Evolutionary conservation across 2,888 invertebrate genomes (phyloP), one percentile per base, ranked within the genome.

Genomic region (Spicauda simplicius): DNA sequence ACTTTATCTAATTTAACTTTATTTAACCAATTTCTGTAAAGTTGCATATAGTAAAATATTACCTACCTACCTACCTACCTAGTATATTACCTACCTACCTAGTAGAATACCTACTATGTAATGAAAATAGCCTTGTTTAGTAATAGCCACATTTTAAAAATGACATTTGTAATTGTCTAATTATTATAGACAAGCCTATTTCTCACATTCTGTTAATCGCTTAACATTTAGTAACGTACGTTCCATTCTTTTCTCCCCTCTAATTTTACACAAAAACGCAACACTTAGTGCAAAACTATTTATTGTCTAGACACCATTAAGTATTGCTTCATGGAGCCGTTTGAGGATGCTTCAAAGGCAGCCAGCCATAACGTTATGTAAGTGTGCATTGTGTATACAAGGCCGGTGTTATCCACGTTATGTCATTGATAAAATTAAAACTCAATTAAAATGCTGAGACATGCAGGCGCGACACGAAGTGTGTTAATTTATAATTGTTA

Each of bases 321-420:
- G 68, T 52, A 59, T 41, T 48, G 68, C 66, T 74, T 73, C 60
- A 60, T 69, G 54, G 64, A 33, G 64, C 73, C 69, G 55, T 74
- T 71, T 66, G 73, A 65, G 70, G 73, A 64, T 72, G 72, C 64
- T 57, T 57, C 70, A 72, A 70, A 76, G 68, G 65, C 71, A 77
- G 73, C 75, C 76, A 72, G 56, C 74, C 75, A 76, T 79, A 77
- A 78, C 59, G 71, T 77, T 74, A 79, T 79, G 77, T 83, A 80
- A 79, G 74, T 78, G 72, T 74, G 76, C 77, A 83, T 87, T 87
- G 85, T 84, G 64, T 79, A 56, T 54, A 70, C 84, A 86, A 87
- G 86, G 86, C 74, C 76, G 73, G 64, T 69, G 71, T 73, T 25
- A 25, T 72, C 73, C 71, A 70, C 68, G 79, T 86, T 82, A 83